Conservation (phyloP, 2,113 vertebrate genomes). For the Motacilla alba region DNA sequence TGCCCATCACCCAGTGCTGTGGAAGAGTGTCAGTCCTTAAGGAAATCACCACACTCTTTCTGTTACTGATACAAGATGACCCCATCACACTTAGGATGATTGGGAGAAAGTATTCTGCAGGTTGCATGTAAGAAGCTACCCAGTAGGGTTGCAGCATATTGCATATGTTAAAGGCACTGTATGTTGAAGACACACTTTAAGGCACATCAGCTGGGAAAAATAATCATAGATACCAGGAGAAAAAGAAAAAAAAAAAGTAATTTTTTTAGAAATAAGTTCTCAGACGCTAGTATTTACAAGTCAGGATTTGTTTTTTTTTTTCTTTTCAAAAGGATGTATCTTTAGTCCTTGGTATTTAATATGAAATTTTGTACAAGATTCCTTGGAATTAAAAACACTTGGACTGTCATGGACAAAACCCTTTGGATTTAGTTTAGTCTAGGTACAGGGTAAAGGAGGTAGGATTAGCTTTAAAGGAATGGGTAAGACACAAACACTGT, state of each 20-base stretch:
- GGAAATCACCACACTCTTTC: background rate
- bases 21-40: background rate
- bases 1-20: background rate
- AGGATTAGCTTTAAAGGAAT: constrained; percentile 44
- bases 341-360: constrained; percentile 53
- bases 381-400: constrained; percentile 42
- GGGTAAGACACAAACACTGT: constrained; percentile 19
- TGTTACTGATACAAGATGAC: background rate
- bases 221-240: background rate
- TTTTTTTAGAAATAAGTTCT: constrained; percentile 45
- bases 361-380: constrained; percentile 49
- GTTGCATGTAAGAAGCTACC: background rate
- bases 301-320: constrained; percentile 7
- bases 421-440: constrained; percentile 34
- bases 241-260: background rate
- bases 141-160: background rate
- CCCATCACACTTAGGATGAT: background rate
- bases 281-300: constrained; percentile 28
- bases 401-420: constrained; percentile 10
- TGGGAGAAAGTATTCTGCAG: background rate
- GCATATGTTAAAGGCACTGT: background rate
- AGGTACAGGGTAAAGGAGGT: constrained; percentile 7
- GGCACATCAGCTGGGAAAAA: constrained; percentile 30
- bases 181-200: background rate
- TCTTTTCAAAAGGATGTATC: constrained; percentile 26